Evolutionary conservation across 1,140 invertebrate species (phyloP), one percentile per base, ranked within the genome.

Genomic region (Camponotus floridanus): DNA sequence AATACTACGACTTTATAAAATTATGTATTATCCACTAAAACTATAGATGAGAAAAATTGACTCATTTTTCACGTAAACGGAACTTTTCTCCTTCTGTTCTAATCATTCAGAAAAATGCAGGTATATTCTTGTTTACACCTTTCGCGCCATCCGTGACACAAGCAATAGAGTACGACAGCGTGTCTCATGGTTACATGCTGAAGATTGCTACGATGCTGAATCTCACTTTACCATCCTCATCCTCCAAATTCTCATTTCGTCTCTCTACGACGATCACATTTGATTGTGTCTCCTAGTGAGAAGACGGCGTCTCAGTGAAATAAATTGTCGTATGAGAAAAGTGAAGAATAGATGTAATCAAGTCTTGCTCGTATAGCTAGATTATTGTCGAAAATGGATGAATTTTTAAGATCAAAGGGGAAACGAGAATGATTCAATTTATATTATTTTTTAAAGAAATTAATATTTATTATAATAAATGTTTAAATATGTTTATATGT

Each of bases 261-360:
- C 18, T n/a, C 5, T 67, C 18, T 18, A 36, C 65, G 39, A 26
- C 39, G 36, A 39, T 68, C 65, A 39, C 21, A 48, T n/a, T 68
- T 68, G 67, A 68, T 68, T 68, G 65, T 42, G 9, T 68, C n/a
- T 21, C 36, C 11, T 68, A n/a, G 67, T 26, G 42, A 68, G 67
- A 68, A 42, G 55, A 59, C 8, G 8, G 11, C 39, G 42, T n/a
- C 67, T 42, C 39, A 45, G 67, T 68, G 21, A 68, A 68, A 68
- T 68, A 68, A 68, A 45, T 68, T 68, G 67, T 45, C 65, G 65
- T 45, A 33, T 15, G 65, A 68, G 26, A 15, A 45, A 45, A 45
- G 39, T 45, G 36, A 15, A 15, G 67, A 21, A 45, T 48, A 45
- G 67, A 68, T 68, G 21, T 26, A 26, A 68, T 68, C 42, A 45